Conservation (phyloP, 2,888 invertebrate genomes). For the Leptinotarsa peninsularis region DNA sequence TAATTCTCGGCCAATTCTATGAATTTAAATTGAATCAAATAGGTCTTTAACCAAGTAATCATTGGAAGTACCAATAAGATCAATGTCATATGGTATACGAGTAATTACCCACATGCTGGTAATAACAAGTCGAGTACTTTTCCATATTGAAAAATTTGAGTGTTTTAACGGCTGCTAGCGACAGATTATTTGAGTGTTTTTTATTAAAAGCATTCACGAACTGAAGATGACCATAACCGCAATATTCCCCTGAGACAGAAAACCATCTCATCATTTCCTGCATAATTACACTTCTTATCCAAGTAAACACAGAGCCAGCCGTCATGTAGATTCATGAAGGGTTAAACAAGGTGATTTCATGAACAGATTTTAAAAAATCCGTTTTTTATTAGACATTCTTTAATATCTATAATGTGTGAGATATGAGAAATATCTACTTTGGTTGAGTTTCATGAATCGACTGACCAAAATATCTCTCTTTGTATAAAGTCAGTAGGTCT, state of each 20-base stretch:
- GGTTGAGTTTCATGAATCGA: too few species aligned
- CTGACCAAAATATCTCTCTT: too few species aligned
- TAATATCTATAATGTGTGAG: too few species aligned
- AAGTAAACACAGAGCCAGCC: background rate
- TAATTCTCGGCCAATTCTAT: too few species aligned
- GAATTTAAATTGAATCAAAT: too few species aligned
- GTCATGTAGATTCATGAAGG: background rate
- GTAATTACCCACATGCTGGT: background rate
- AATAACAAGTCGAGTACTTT: background rate
- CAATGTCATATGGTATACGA: constrained; percentile 10
- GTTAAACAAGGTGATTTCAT: background rate
- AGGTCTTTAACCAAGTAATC: background rate
- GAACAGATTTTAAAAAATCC: too few species aligned
- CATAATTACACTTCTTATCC: background rate
- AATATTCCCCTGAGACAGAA: constrained; percentile 8
- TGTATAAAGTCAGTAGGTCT: too few species aligned
- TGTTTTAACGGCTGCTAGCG: constrained; percentile 7
- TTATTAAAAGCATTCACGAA: constrained; percentile 10
- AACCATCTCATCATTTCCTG: constrained; percentile 2
- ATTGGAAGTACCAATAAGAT: background rate
- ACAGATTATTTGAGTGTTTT: background rate
- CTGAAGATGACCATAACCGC: background rate
- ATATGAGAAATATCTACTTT: too few species aligned
- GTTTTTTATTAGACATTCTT: too few species aligned
- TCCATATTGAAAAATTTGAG: background rate